Percentiles rank a stretch among this genome's conserved stretches.
These are phyloP conservation scores for Cinclus cinclus DNA, from an alignment of 2,113 vertebrate genomes.

Conservation along the genomic window DNA sequence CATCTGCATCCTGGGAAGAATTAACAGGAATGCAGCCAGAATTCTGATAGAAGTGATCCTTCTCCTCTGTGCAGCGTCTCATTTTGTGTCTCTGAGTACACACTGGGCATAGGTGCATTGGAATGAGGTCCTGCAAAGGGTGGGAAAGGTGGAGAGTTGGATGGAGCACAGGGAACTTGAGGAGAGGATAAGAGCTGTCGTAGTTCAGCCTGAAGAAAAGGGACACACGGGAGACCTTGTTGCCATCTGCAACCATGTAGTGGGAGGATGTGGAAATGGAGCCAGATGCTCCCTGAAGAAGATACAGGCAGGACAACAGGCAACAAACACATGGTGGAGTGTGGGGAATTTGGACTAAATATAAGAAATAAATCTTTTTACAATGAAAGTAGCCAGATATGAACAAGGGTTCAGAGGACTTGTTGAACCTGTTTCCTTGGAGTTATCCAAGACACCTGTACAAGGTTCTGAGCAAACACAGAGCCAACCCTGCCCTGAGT, in stretches of 20 bases:
- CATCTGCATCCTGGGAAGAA: not conserved
- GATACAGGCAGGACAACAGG: not conserved
- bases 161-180: accelerated
- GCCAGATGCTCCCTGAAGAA: not conserved
- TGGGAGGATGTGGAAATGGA: not conserved
- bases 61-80: not conserved
- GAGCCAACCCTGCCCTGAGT: not conserved
- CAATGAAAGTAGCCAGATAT: not conserved
- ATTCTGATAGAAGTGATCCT: not conserved
- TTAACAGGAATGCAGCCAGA: not conserved
- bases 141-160: not conserved
- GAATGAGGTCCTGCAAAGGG: not conserved
- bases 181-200: not conserved
- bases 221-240: not conserved
- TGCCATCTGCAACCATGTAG: accelerated
- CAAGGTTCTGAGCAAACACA: not conserved
- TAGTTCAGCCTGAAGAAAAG: not conserved
- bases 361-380: not conserved
- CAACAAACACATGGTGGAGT: not conserved
- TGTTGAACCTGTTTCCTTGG: not conserved
- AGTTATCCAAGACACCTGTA: not conserved
- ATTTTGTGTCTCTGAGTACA: no score
- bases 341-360: not conserved
- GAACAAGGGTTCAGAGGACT: not conserved
- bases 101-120: accelerated